These are phyloP conservation scores for Nettapus auritus DNA, from an alignment of 2,113 vertebrate genomes.

Conservation along the genomic window DNA sequence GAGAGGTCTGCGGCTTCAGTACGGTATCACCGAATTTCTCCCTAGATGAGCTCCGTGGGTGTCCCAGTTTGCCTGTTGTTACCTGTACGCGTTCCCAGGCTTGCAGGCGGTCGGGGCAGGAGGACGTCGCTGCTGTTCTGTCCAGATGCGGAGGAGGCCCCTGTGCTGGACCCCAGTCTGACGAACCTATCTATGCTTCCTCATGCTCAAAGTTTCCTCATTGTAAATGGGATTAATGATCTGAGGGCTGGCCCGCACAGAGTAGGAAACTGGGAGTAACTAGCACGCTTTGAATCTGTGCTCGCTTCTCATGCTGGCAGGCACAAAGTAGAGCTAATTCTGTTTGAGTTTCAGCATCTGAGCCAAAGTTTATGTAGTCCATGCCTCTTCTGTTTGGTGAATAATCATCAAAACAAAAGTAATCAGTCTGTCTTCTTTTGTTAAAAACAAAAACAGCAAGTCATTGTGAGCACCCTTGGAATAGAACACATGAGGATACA, in stretches of 20 bases:
- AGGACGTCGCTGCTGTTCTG: rapidly evolving
- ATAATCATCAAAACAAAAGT: background rate
- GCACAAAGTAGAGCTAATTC: background rate
- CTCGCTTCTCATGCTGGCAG: background rate
- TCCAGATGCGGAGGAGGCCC: background rate
- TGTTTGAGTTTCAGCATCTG: background rate
- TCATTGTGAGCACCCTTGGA: background rate
- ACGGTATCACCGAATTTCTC: background rate
- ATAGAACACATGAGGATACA: background rate
- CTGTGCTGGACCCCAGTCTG: background rate
- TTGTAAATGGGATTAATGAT: background rate
- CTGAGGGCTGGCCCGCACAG: rapidly evolving
- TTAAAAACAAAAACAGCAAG: background rate
- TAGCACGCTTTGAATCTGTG: background rate
- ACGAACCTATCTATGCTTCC: background rate
- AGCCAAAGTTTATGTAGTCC: background rate
- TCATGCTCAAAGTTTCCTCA: background rate
- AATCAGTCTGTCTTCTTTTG: background rate
- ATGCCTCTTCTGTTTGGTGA: background rate
- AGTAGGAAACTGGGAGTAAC: background rate
- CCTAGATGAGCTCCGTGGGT: background rate
- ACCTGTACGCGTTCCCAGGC: rapidly evolving
- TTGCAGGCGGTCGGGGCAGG: rapidly evolving
- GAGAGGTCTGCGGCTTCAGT: background rate
- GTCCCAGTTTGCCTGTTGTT: background rate